Base-by-base conservation (phyloP, 2,888 invertebrate species). In the Iphiclides podalirius region DNA sequence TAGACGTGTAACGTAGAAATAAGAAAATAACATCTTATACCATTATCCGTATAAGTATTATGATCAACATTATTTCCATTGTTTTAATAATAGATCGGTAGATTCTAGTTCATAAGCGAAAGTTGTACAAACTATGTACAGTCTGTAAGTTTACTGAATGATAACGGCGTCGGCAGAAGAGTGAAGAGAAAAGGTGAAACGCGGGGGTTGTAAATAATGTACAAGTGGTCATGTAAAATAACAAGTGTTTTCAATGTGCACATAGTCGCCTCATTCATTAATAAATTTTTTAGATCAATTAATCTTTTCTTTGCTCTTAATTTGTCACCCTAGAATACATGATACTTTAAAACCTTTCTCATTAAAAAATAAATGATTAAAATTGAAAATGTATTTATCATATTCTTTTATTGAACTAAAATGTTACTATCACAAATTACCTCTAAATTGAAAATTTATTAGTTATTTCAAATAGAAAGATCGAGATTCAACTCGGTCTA, bases 221-320 rank as follows among this genome's bases (percentile, higher is more conserved):
- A 82, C 77, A 80, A 78, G 79, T 76, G 74, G 72, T 81, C 72
- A 70, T 86, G 82, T 86, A 83, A 79, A 76, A 78, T 80, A 84
- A 79, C 82, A 81, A 82, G 81, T 85, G 83, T 84, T 86, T 86
- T 85, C 80, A 79, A 84, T 86, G 88, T 89, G 87, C 88, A 89
- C 87, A 88, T 89, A 88, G 88, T 88, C 87, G 86, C 85, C 84
- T 87, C 86, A 80, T 87, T 86, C 83, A 86, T 84, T 84, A 87
- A 87, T 85, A 88, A 84, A 86, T 82, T 87, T 86, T 87, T 83
- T 89, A 86, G 89, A 88, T 82, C 83, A 83, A 83, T 78, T 70
- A 72, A 63, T 54, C 55, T 57, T 53, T 47, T 54, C 62, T 63
- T 64, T 58, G 49, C 57, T 54, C 61, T 60, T 56, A 31, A 9